Evolutionary conservation across 1,140 invertebrate species (phyloP), one percentile per base, ranked within the genome.

Genomic region (Dinothrombium tinctorium): DNA sequence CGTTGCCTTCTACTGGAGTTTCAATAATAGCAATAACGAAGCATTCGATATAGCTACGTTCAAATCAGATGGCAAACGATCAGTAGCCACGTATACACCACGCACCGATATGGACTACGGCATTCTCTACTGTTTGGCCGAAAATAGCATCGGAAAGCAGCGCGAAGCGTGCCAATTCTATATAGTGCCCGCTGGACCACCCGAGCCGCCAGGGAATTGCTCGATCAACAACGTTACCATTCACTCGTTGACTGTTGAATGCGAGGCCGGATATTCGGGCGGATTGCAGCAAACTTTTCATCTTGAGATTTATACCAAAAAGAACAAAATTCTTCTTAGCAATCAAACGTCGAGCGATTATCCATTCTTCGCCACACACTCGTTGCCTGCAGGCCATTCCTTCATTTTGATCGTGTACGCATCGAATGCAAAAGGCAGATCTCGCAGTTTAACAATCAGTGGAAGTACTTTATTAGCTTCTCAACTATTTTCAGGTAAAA

Each of bases 51-150:
- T 44, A 20, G 28, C 9, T 14, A 2, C n/a, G 33, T 40, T 40
- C 23, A 44, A 7, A 33, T 28, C 31, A 20, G 32, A 38, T n/a
- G 37, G 40, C 17, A 11, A 42, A 17, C 37, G 43, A 32, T 40
- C 32, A 19, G 31, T 41, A 11, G 9, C 33, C 3, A 43, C 32
- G 4, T 50, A 43, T 36, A 44, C 33, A 3, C 39, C 47, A 1
- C 42, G 33, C 20, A 17, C 20, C 5, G 15, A 21, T 5, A 22
- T 19, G 11, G 25, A 84, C 54, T 69, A 79, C 46, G 78, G 79
- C 39, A 76, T 73, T 40, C 59, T 86, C 0, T 71, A 75, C 9
- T 86, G 81, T 53, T 84, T 77, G 77, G 79, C 78, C 1, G 72
- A 67, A 50, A 84, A 83, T 59, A 67, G 66, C 46, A 69, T 83